Conservation (phyloP, 2,888 invertebrate genomes). For the Phytoseiulus persimilis region DNA sequence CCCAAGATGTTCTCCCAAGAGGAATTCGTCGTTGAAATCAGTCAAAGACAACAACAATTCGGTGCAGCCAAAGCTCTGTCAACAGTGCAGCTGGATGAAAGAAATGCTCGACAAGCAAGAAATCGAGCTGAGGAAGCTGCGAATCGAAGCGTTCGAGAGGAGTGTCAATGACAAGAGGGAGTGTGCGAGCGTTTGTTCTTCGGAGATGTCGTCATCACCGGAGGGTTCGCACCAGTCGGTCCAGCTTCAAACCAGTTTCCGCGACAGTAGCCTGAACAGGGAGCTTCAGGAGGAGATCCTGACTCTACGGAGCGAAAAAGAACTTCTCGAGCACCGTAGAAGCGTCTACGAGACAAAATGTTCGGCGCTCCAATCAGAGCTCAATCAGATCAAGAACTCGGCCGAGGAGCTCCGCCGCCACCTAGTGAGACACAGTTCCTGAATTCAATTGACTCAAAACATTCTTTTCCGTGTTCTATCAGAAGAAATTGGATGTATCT, state of each 20-base stretch:
- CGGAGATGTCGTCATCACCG: constrained; percentile 26
- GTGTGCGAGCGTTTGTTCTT: constrained; percentile 31
- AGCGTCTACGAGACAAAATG: constrained; percentile 15
- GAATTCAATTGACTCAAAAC: no score
- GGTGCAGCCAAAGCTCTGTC: neutral
- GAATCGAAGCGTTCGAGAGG: constrained; percentile 13
- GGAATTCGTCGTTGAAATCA: neutral
- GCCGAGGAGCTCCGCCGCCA: constrained; percentile 9
- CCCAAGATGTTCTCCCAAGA: neutral
- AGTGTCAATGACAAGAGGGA: constrained; percentile 21
- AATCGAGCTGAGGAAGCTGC: neutral
- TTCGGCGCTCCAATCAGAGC: constrained; percentile 25
- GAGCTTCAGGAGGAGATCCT: constrained; percentile 35
- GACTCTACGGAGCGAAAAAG: constrained; percentile 16
- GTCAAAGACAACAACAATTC: neutral
- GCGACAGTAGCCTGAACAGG: constrained; percentile 16
- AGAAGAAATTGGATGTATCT: no score
- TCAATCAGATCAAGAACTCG: neutral
- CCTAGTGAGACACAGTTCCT: neutral
- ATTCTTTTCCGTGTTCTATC: no score
- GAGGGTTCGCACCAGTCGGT: constrained; percentile 34
- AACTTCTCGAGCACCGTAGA: constrained; percentile 7
- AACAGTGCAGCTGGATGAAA: constrained; percentile 19
- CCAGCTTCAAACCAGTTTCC: constrained; percentile 37
- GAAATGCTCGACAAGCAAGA: constrained; percentile 22